These are phyloP conservation scores for Corythucha ciliata DNA, from an alignment of 2,888 invertebrate genomes.

Conservation along the genomic window DNA sequence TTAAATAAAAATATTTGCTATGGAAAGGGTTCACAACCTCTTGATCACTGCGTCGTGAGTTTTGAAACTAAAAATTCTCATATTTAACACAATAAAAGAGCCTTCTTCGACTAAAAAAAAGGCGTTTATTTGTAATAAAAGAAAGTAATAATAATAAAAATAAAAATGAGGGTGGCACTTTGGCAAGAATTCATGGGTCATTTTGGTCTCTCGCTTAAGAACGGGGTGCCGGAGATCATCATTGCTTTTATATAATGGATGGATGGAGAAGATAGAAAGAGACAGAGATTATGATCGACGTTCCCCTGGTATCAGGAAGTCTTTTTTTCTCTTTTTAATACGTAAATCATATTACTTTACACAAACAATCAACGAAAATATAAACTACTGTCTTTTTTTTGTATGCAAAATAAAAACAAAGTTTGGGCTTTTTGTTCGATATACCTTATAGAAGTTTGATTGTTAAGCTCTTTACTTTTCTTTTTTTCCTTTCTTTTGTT, in stretches of 20 bases:
- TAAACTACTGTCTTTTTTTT: too few relatives aligned
- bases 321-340: conserved; percentile 7
- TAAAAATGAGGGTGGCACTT: conserved; percentile 33
- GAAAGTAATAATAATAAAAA: neutral
- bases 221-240: neutral
- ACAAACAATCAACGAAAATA: too few relatives aligned
- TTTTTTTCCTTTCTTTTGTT: neutral
- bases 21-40: neutral
- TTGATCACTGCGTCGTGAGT: neutral
- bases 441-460: too few relatives aligned
- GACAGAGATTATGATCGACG: neutral
- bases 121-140: neutral
- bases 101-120: neutral
- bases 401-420: neutral
- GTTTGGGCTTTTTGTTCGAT: too few relatives aligned
- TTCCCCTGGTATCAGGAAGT: conserved; percentile 11
- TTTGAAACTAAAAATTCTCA: neutral
- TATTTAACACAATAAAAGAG: neutral
- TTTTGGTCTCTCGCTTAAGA: too few relatives aligned
- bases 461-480: too few relatives aligned
- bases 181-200: conserved; percentile 32
- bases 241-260: neutral
- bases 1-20: neutral
- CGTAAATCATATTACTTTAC: too few relatives aligned
- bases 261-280: conserved; percentile 5